A percentile compares a stretch with the other conserved stretches of the same genome.
Conservation (phyloP, 2,797 vertebrate species). For the Ceyx erithaca region DNA sequence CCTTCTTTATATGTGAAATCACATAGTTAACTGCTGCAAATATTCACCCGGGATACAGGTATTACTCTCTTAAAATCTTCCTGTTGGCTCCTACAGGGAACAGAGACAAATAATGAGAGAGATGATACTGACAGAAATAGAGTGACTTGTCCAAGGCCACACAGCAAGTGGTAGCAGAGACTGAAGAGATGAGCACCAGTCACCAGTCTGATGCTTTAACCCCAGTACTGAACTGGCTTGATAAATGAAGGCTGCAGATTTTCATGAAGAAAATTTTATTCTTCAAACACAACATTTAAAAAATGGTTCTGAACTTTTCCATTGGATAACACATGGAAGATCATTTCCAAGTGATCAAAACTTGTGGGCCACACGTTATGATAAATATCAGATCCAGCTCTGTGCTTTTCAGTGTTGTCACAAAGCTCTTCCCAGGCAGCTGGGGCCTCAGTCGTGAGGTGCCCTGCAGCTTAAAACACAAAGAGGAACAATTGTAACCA, state of each 20-base stretch:
- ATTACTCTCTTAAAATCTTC: neutral
- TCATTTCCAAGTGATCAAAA: neutral
- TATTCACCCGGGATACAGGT: neutral
- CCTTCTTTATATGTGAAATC: neutral
- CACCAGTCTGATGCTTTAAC: neutral
- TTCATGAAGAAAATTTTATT: neutral
- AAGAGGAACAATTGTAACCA: neutral
- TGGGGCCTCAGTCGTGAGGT: neutral
- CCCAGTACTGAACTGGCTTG: too few species aligned
- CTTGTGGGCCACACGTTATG: fast-evolving
- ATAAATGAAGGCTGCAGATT: neutral
- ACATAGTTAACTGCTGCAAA: neutral
- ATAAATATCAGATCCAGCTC: neutral
- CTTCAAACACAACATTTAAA: neutral
- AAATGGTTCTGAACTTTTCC: neutral
- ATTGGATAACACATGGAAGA: neutral
- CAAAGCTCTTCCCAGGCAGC: neutral
- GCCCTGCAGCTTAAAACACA: neutral
- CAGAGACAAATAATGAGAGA: neutral
- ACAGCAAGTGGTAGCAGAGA: neutral
- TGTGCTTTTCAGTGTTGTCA: neutral
- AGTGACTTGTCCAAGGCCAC: neutral
- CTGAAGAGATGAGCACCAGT: neutral
- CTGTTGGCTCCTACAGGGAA: neutral
- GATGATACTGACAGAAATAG: neutral